A percentile compares a stretch with the other conserved stretches of the same genome.
These are phyloP conservation scores for Rhinophrynus dorsalis DNA, from an alignment of 2,797 vertebrate genomes.

Conservation along the genomic window DNA sequence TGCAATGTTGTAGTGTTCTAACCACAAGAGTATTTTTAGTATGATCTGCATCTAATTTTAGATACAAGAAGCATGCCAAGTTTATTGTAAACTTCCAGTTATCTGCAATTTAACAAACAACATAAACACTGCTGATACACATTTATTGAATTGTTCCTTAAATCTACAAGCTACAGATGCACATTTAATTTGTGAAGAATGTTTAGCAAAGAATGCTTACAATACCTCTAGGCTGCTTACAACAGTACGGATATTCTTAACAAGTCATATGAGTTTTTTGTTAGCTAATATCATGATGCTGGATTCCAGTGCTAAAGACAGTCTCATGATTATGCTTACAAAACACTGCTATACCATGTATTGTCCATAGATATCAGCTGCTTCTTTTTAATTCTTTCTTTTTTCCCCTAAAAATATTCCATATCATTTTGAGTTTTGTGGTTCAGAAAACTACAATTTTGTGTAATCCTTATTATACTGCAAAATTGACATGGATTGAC, in stretches of 20 bases:
- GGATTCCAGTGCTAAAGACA: slow-evolving; percentile 22
- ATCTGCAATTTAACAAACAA: background rate
- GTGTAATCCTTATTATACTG: too few species aligned
- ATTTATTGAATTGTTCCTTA: too few species aligned
- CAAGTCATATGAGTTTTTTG: slow-evolving; percentile 44
- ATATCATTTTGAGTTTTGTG: too few species aligned
- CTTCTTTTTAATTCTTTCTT: background rate
- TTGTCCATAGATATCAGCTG: background rate
- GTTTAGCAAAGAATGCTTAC: background rate
- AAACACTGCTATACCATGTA: slow-evolving; percentile 9
- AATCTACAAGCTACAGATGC: too few species aligned
- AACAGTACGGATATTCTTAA: slow-evolving; percentile 41
- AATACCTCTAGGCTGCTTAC: slow-evolving; percentile 30
- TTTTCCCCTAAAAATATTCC: too few species aligned
- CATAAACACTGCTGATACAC: background rate
- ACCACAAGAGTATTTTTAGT: slow-evolving; percentile 9
- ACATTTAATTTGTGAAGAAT: background rate
- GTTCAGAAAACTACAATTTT: too few species aligned
- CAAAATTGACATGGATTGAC: too few species aligned
- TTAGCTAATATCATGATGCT: slow-evolving; percentile 35
- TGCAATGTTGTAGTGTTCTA: background rate
- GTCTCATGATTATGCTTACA: slow-evolving; percentile 45
- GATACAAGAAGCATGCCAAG: background rate
- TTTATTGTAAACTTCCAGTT: background rate
- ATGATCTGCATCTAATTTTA: slow-evolving; percentile 2